Evolutionary conservation across 35 echinoderm and acorn worm species (phyloP), one percentile per base, ranked within the genome.

Genomic region (Holothuria glaberrima): DNA sequence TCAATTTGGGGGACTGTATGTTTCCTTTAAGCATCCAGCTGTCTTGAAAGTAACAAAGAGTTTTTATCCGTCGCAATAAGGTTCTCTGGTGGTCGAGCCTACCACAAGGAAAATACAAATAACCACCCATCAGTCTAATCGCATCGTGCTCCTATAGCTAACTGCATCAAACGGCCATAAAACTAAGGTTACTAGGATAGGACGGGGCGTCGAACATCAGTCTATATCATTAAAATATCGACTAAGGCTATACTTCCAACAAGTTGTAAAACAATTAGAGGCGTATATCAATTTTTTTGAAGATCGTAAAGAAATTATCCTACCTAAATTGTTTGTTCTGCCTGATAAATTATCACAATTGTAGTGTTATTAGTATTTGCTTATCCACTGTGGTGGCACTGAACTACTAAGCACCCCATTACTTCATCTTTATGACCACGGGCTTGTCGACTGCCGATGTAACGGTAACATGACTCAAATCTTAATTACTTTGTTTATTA

Each of bases 181-280:
- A 54, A 0, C 36, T 54, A 14, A 48, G 74, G 74, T 78, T 78
- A 78, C 74, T 78, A 35, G 74, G 74, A 38, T 33, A 48, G 3
- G 50, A 54, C 9, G 13, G 22, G 44, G 44, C 71, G 22, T 75
- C 3, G 44, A 75, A 36, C 32, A 75, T 22, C 32, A 78, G 25
- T 29, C 14, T 24, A 78, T 48, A 24, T 78, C 74, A 78, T 78
- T 78, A 78, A 45, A 48, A 78, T 25, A 78, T 78, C 36, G 0
- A 54, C 36, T 48, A 48, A 1, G 50, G 36, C 38, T 48, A 48
- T 48, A 48, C 38, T 78, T 48, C 74, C 26, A 78, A 50, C 74
- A 48, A 78, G 74, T 78, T 78, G 74, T 48, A 78, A 78, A 78
- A 78, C 74, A 78, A 78, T 78, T 78, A 78, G 50, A 78, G 50